phyloP scores from a whole-genome alignment of 2,888 invertebrate genomes.

The Pimpla rufipes region DNA sequence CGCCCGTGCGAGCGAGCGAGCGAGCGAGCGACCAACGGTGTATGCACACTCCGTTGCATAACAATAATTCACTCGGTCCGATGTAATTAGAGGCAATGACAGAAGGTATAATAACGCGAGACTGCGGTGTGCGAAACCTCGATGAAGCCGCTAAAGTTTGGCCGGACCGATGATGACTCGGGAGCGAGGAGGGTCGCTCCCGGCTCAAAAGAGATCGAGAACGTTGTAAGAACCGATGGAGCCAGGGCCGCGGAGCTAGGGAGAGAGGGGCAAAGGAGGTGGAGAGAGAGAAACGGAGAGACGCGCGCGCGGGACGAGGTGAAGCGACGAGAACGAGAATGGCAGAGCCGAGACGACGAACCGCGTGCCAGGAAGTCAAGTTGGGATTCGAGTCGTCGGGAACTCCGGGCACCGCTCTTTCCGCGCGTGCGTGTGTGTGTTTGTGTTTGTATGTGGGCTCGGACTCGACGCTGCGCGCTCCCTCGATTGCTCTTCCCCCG shows the following conservation, averaged over 20 bases:
- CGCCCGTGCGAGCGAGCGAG: background rate
- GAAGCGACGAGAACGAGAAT: constrained; percentile 52
- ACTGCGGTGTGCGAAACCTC: constrained; percentile 22
- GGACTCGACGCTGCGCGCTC: constrained; percentile 1
- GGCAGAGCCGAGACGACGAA: constrained; percentile 29
- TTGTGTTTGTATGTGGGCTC: no score
- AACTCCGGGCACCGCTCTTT: constrained; percentile 8
- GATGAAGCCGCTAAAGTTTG: constrained; percentile 60
- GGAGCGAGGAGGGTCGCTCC: background rate
- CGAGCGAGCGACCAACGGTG: background rate
- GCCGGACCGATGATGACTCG: constrained; percentile 34
- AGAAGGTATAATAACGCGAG: constrained; percentile 72
- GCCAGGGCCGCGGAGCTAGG: constrained; percentile 49
- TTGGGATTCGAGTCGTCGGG: constrained; percentile 78
- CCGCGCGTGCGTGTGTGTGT: background rate
- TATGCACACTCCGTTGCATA: constrained; percentile 71
- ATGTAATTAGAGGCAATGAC: constrained; percentile 78
- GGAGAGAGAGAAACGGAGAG: no score
- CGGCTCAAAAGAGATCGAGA: constrained; percentile 48
- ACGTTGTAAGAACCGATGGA: constrained; percentile 10
- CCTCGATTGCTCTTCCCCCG: constrained; percentile 46
- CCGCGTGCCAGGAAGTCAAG: constrained; percentile 84
- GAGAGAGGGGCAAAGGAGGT: constrained; percentile 56
- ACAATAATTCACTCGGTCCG: constrained; percentile 70
- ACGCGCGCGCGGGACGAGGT: no score